Evolutionary conservation across 1,140 invertebrate genomes (phyloP), one percentile per base, ranked within the genome.

Genomic region (Zaprionus nigranus): DNA sequence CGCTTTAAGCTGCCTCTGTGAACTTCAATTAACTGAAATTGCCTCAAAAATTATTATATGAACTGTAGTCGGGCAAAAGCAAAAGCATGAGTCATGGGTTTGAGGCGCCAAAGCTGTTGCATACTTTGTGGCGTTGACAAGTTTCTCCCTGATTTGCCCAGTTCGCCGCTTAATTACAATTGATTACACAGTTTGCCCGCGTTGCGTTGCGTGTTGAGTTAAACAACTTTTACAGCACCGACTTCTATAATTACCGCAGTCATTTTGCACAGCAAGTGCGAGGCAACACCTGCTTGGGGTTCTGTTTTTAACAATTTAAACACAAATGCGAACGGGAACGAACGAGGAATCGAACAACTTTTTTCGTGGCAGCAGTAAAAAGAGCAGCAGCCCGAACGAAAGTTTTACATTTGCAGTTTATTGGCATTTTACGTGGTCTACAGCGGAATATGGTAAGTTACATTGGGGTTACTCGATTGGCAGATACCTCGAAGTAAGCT

Each of bases 401-500:
- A 83, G 61, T 87, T 83, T 80, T 38, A 6, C 49, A 59, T 59
- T 71, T 24, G 60, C 66, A 87, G 80, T 87, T 87, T 87, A 88
- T 88, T 88, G 83, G 84, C 62, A 69, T 80, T 83, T 83, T 87
- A 88, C 83, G 83, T 88, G 80, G 73, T 62, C 36, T 49, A 38
- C 34, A 69, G 56, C 51, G 30, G 40, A 54, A 70, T 12, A 70
- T 26, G n/a, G 62, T 60, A 60, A 49, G 60, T 1, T 17, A 9
- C 3, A 49, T 11, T 12, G 17, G 46, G 20, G n/a, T 20, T 49
- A 7, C 46, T 12, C 46, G 46, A n/a, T n/a, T 40, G 2, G 15
- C 0, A 40, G 38, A 7, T 40, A 40, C 38, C 6, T 15, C 7
- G 2, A 3, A 34, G 9, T 30, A 11, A 30, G 2, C 30, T 9